phyloP scores from a whole-genome alignment of 2,113 vertebrate species.

The Taurulus bubalis region DNA sequence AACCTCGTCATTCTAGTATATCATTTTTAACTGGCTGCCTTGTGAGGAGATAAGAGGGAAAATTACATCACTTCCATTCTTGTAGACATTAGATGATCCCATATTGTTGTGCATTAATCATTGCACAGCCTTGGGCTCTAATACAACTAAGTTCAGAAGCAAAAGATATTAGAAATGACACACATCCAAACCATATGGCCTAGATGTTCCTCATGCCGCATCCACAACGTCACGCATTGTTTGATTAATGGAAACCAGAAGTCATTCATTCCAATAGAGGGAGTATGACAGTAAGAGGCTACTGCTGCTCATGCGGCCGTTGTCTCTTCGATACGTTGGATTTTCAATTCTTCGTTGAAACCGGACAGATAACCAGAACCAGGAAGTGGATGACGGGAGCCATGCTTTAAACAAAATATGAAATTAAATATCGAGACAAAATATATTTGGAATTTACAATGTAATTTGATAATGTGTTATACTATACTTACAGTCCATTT shows the following conservation, averaged over 20 bases:
- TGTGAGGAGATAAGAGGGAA: not conserved
- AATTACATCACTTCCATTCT: not conserved
- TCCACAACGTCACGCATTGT: not conserved
- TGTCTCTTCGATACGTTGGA: not conserved
- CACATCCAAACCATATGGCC: slow-evolving; percentile 5
- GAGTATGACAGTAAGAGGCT: not conserved
- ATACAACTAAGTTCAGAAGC: not conserved
- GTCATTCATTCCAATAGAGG: not conserved
- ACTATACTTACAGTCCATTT: not conserved
- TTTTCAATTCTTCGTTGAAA: not conserved
- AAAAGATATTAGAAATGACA: slow-evolving; percentile 1
- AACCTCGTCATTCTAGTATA: not conserved
- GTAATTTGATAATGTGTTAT: not conserved
- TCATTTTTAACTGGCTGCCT: not conserved
- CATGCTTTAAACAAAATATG: not conserved
- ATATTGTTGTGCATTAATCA: not conserved
- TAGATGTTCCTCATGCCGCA: not conserved
- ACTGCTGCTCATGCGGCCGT: not conserved
- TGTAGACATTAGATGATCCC: not conserved
- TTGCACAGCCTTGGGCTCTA: not conserved
- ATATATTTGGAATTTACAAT: not conserved
- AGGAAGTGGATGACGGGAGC: not conserved
- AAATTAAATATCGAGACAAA: not conserved
- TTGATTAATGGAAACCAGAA: slow-evolving; percentile 3
- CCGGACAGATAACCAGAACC: not conserved